A percentile compares a stretch with the other conserved stretches of the same genome.
Evolutionary conservation across 2,113 vertebrate species (phyloP).

Genomic region (Anguilla rostrata): DNA sequence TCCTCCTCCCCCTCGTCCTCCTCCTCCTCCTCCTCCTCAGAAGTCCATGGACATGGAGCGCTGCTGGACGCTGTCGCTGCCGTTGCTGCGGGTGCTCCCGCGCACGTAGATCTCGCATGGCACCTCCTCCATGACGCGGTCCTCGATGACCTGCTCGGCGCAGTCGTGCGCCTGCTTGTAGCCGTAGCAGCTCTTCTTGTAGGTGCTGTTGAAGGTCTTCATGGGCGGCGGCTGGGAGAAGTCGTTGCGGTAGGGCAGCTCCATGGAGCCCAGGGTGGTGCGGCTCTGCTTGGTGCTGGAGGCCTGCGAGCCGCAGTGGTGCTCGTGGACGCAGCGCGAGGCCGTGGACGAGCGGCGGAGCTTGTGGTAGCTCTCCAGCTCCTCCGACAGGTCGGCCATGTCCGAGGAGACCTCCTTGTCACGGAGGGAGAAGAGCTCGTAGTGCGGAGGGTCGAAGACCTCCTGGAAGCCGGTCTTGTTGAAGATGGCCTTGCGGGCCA

Average conservation of each 20-base stretch:
- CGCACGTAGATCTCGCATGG: slow-evolving; percentile 92
- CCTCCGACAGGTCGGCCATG: slow-evolving; percentile 90
- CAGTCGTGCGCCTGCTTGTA: slow-evolving; percentile 94
- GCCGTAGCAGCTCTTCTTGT: slow-evolving; percentile 95
- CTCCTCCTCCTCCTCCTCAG: slow-evolving; percentile 51
- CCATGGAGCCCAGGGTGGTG: slow-evolving; percentile 91
- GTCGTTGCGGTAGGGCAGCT: slow-evolving; percentile 94
- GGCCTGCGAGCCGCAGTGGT: slow-evolving; percentile 90
- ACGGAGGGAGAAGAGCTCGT: slow-evolving; percentile 94
- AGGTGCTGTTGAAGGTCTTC: slow-evolving; percentile 98
- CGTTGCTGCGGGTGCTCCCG: slow-evolving; percentile 67
- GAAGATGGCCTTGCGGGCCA: slow-evolving; percentile 88
- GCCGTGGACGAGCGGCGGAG: slow-evolving; percentile 87
- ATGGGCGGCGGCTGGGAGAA: slow-evolving; percentile 96
- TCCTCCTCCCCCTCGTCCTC: neutral
- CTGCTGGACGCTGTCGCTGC: slow-evolving; percentile 80
- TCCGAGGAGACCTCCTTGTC: slow-evolving; percentile 96
- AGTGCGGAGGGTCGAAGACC: slow-evolving; percentile 96
- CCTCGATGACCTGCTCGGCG: slow-evolving; percentile 91
- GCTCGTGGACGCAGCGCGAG: slow-evolving; percentile 94
- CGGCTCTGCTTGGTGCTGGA: slow-evolving; percentile 84
- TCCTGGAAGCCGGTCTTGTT: slow-evolving; percentile 96
- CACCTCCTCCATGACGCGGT: slow-evolving; percentile 92
- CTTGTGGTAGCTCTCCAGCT: slow-evolving; percentile 95
- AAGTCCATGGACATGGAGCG: slow-evolving; percentile 97